These are phyloP conservation scores for Onychomys arenicola DNA, from an alignment of 2,797 vertebrate genomes.

Conservation along the genomic window DNA sequence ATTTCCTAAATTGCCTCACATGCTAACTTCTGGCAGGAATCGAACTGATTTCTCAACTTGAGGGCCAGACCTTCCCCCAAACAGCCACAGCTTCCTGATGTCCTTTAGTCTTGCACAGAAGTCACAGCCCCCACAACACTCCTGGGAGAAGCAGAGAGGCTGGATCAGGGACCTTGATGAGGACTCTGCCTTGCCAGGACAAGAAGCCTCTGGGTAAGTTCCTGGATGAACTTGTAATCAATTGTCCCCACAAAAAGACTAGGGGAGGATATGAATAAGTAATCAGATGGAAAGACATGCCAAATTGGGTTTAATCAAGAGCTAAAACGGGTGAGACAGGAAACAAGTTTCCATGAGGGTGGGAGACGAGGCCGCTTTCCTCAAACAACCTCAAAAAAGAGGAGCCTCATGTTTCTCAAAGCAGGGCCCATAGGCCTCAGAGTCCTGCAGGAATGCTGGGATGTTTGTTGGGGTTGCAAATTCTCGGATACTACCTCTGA, in stretches of 20 bases:
- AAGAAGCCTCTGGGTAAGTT: background rate
- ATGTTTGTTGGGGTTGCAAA: background rate
- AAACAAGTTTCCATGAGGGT: constrained; percentile 51
- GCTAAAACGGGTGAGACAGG: constrained; percentile 74
- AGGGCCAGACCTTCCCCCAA: constrained; percentile 30
- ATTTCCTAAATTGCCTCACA: constrained; percentile 80
- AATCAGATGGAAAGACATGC: constrained; percentile 77
- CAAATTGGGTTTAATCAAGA: constrained; percentile 82
- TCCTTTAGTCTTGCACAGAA: background rate
- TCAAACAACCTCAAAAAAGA: constrained; percentile 61
- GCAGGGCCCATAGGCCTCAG: background rate
- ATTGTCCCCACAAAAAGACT: constrained; percentile 63
- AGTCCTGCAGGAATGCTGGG: background rate
- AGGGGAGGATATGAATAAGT: constrained; percentile 73
- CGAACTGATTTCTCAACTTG: constrained; percentile 58
- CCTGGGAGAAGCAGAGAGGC: background rate
- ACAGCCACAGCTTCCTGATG: background rate
- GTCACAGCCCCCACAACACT: background rate
- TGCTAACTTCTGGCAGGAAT: constrained; percentile 75
- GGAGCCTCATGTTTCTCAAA: background rate
- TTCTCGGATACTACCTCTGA: background rate
- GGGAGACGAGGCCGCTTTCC: constrained; percentile 46
- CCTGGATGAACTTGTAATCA: background rate
- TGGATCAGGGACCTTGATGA: background rate
- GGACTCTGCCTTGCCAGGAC: background rate